A percentile compares a stretch with the other conserved stretches of the same genome.
These are phyloP conservation scores for Carlito syrichta DNA, from an alignment of 2,113 vertebrate species.

Conservation along the genomic window DNA sequence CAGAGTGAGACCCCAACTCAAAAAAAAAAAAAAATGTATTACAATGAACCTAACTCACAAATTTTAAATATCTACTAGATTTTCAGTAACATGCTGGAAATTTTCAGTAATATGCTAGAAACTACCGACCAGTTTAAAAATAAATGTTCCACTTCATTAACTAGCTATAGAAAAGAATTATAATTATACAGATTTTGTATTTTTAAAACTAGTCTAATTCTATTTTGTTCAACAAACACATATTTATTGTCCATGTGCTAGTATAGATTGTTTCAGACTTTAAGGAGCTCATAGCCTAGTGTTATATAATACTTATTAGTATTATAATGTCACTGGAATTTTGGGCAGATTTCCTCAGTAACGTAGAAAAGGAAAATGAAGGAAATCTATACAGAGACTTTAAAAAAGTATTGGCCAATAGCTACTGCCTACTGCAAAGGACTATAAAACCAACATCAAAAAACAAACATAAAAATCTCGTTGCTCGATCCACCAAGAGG, in stretches of 20 bases:
- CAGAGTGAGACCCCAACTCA: no score
- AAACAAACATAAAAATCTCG: background rate
- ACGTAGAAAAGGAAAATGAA: background rate
- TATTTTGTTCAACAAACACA: background rate
- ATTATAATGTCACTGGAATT: conserved; percentile 9
- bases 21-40: no score
- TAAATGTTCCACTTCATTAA: conserved; percentile 15
- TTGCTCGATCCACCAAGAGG: background rate
- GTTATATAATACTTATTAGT: background rate
- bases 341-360: background rate
- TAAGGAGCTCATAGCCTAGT: background rate
- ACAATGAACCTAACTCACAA: background rate
- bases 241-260: background rate
- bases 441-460: background rate
- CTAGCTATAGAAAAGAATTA: conserved; percentile 12
- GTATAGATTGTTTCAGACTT: background rate
- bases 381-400: background rate
- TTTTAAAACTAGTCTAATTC: background rate
- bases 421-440: background rate
- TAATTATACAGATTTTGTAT: background rate
- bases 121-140: conserved; percentile 19
- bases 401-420: background rate
- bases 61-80: conserved; percentile 44
- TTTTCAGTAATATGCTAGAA: conserved; percentile 29
- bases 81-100: conserved; percentile 29